These are phyloP conservation scores for Scaptomyza parva DNA, from an alignment of 2,888 invertebrate species.

Conservation along the genomic window DNA sequence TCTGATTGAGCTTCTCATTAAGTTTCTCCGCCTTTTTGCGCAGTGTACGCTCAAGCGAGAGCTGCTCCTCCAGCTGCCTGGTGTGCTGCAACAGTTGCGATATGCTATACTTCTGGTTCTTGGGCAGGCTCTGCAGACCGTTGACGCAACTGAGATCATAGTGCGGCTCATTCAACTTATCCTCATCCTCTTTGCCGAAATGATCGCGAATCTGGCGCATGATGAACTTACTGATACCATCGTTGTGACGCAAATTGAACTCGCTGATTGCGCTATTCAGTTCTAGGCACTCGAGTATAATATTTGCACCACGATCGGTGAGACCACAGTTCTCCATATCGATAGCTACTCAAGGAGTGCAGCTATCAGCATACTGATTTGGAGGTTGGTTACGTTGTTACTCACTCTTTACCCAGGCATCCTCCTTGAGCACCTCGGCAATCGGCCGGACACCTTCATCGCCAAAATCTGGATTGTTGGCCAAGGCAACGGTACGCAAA, in stretches of 20 bases:
- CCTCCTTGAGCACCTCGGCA: conserved; percentile 90
- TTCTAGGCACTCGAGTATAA: conserved; percentile 87
- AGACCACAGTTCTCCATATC: conserved; percentile 92
- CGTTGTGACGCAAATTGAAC: conserved; percentile 89
- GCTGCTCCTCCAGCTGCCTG: conserved; percentile 86
- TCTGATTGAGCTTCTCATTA: conserved; percentile 87
- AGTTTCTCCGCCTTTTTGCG: conserved; percentile 88
- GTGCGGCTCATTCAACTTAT: conserved; percentile 74
- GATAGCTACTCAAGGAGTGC: conserved; percentile 85
- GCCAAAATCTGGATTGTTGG: conserved; percentile 89
- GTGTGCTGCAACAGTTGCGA: conserved; percentile 75
- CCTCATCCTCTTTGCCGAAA: conserved; percentile 83
- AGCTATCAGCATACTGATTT: not conserved
- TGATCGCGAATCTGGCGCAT: conserved; percentile 85
- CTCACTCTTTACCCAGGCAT: conserved; percentile 91
- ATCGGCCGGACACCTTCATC: conserved; percentile 88
- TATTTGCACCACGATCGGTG: conserved; percentile 87
- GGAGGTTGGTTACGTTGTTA: not conserved
- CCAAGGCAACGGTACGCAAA: conserved; percentile 89
- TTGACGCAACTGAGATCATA: conserved; percentile 66
- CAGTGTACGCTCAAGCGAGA: conserved; percentile 87
- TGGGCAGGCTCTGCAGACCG: conserved; percentile 64
- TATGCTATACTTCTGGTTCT: conserved; percentile 73
- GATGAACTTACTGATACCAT: conserved; percentile 85
- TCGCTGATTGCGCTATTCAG: conserved; percentile 89